Percentiles rank a stretch among this genome's conserved stretches.
Evolutionary conservation across 2,113 vertebrate species (phyloP).

Genomic region (Alaudala cheleensis): DNA sequence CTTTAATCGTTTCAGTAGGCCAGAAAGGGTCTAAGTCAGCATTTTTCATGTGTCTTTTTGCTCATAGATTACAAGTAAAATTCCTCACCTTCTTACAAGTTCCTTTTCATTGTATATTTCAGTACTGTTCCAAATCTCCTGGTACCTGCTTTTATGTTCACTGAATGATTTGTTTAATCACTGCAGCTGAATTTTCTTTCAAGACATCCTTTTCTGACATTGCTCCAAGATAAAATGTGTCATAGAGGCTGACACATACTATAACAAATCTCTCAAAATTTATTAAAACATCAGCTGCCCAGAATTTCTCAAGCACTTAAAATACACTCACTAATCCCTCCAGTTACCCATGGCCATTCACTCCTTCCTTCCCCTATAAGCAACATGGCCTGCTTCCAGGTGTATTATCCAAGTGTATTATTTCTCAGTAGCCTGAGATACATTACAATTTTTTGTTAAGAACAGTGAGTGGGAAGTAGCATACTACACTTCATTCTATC

Average conservation of each 20-base stretch:
- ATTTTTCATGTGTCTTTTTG: conserved; percentile 6
- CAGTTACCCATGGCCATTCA: not conserved
- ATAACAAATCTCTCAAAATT: conserved; percentile 62
- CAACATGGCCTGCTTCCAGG: not conserved
- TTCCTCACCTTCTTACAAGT: not conserved
- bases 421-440: not conserved
- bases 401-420: not conserved
- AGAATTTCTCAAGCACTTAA: conserved; percentile 19
- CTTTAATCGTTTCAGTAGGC: not conserved
- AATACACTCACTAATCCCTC: not conserved
- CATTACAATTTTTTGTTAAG: not conserved
- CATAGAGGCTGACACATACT: conserved; percentile 45
- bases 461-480: not conserved
- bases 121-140: conserved; percentile 13
- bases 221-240: conserved; percentile 64
- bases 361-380: not conserved
- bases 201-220: conserved; percentile 72
- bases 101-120: not conserved
- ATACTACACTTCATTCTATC: not conserved
- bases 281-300: conserved; percentile 55
- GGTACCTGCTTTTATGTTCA: conserved; percentile 49
- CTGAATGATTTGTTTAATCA: conserved; percentile 68
- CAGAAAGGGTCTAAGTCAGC: not conserved
- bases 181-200: conserved; percentile 61
- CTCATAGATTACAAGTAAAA: not conserved